Conservation (phyloP, 1,140 invertebrate genomes). For the Microplitis demolitor region DNA sequence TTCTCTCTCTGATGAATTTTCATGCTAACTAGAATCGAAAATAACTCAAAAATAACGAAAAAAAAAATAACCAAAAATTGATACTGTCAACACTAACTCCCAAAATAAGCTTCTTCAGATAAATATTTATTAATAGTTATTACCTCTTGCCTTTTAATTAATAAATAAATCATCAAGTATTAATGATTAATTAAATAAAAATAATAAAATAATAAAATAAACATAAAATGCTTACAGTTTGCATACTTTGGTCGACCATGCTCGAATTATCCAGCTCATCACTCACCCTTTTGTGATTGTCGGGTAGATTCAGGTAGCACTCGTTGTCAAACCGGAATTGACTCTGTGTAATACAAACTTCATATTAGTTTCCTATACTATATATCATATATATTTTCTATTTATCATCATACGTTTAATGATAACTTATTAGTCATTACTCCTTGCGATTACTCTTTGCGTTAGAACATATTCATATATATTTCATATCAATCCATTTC, state of each 20-base stretch:
- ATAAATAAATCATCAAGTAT: neutral
- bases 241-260: slow-evolving; percentile 64
- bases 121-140: too few species aligned
- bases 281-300: slow-evolving; percentile 96
- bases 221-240: slow-evolving; percentile 67
- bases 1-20: neutral
- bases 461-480: too few species aligned
- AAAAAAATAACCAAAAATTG: neutral
- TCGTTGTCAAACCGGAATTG: slow-evolving; percentile 99
- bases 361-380: slow-evolving; percentile 1
- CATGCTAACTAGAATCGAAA: slow-evolving; percentile 11
- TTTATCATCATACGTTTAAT: neutral
- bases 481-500: too few species aligned
- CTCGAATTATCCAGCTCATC: slow-evolving; percentile 61
- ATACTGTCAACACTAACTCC: neutral
- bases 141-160: neutral
- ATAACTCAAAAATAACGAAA: neutral
- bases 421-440: too few species aligned
- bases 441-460: too few species aligned
- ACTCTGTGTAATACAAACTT: slow-evolving; percentile 75
- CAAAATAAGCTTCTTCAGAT: too few species aligned
- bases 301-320: slow-evolving; percentile 91
- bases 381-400: neutral
- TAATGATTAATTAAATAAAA: slow-evolving; percentile 11
- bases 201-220: slow-evolving; percentile 49